phyloP scores from a whole-genome alignment of 2,113 vertebrate species.

The Oncorhynchus masou region DNA sequence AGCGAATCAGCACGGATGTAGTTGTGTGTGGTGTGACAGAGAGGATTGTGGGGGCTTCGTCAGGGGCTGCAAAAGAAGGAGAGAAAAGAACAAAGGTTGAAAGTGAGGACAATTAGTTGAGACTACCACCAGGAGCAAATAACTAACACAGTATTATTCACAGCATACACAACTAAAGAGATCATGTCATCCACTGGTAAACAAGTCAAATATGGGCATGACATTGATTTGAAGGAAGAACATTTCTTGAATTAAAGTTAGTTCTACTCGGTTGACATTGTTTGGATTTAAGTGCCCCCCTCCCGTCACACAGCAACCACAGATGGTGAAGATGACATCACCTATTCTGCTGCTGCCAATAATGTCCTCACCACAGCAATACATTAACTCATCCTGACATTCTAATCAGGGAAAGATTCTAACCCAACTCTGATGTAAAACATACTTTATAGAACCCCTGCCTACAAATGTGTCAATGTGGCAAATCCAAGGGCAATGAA shows the following conservation, averaged over 20 bases:
- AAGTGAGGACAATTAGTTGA: slow-evolving; percentile 30
- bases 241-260: background rate
- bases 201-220: slow-evolving; percentile 23
- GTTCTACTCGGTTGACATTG: background rate
- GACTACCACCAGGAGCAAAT: background rate
- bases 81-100: slow-evolving; percentile 14
- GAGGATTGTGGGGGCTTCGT: slow-evolving; percentile 85
- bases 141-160: slow-evolving; percentile 49
- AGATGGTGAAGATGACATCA: slow-evolving; percentile 51
- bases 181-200: slow-evolving; percentile 24
- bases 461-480: too few species aligned
- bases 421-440: background rate
- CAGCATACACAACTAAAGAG: slow-evolving; percentile 27
- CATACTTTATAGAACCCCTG: background rate
- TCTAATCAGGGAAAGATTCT: background rate
- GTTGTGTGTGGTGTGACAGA: slow-evolving; percentile 94
- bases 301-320: slow-evolving; percentile 19
- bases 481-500: background rate
- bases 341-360: slow-evolving; percentile 25
- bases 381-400: slow-evolving; percentile 22
- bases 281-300: background rate
- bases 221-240: slow-evolving; percentile 11
- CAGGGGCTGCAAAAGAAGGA: slow-evolving; percentile 76
- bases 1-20: slow-evolving; percentile 91
- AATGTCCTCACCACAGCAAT: slow-evolving; percentile 21